phyloP scores from a whole-genome alignment of 2,797 vertebrate genomes.

The Rallus crepitans region DNA sequence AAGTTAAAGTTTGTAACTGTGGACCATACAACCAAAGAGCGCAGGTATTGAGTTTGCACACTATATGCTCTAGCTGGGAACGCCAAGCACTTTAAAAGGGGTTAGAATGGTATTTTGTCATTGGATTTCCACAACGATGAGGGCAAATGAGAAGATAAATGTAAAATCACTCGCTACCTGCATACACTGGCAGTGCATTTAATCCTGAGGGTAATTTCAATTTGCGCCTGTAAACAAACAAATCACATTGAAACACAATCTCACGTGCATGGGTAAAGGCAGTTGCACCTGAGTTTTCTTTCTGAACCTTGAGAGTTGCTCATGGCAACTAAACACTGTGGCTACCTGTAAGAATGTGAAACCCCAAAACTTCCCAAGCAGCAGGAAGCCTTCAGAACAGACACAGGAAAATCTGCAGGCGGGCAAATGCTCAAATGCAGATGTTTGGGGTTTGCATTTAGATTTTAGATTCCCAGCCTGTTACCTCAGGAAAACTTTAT shows the following conservation, averaged over 20 bases:
- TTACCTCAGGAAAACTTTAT: background rate
- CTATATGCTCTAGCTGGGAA: background rate
- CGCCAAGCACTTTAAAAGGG: background rate
- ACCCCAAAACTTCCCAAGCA: background rate
- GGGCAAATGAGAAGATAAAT: background rate
- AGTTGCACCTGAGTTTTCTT: background rate
- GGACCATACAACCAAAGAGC: background rate
- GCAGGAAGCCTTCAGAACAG: background rate
- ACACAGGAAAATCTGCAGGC: background rate
- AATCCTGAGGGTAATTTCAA: background rate
- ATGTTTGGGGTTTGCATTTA: background rate
- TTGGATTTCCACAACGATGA: background rate
- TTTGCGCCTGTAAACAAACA: slow-evolving; percentile 48
- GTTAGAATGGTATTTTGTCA: background rate
- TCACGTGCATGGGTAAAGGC: background rate
- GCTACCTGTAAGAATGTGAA: background rate
- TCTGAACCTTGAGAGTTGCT: background rate
- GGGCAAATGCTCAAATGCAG: background rate
- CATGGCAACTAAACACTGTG: background rate
- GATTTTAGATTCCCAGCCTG: background rate
- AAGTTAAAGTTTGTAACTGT: background rate
- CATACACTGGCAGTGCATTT: background rate
- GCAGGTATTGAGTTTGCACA: background rate
- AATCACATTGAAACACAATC: slow-evolving; percentile 12
- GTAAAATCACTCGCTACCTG: background rate